Evolutionary conservation across 2,113 vertebrate species (phyloP), one percentile per base, ranked within the genome.

Genomic region (Notechis scutatus): DNA sequence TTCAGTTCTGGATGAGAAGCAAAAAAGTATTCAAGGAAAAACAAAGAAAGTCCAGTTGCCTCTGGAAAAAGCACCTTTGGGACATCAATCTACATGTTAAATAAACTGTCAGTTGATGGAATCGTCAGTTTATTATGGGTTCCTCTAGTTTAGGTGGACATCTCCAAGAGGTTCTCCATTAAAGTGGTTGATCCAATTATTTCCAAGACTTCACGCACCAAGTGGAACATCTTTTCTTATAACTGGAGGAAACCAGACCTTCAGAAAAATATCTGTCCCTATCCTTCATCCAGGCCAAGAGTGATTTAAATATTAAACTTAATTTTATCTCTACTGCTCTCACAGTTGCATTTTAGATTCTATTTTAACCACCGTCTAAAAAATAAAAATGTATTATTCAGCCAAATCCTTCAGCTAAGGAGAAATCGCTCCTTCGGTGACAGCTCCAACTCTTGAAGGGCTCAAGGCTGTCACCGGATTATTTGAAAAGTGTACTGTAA

Each of bases 401-500:
- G 34, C 34, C 90, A 9, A 91, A 39, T 59, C 59, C 45, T 74
- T 74, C n/a, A 10, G 9, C 3, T 24, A 23, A 54, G 34, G 5
- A 91, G 2, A 85, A 42, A 26, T 12, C 3, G 14, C 39, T 34
- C 3, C n/a, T 29, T 64, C 0, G 0, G 56, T 8, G 2, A 34
- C 10, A 24, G 5, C 39, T 24, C 55, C 14, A 10, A 39, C 69
- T 12, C 47, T 24, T 29, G 23, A 24, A 86, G 1, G 12, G 39
- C 34, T 50, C 55, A 12, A 39, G 0, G 1, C 69, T 24, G 47
- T 0, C 39, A 15, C 0, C 14, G 20, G 8, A 14, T 52, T 64
- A 50, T 74, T 42, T 0, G 90, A 69, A 94, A 93, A 94, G 92
- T 39, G n/a, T n/a, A 21, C 29, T 88, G 89, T 91, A 57, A 89